A percentile compares a stretch with the other conserved stretches of the same genome.
Conservation (phyloP, 92 coral and sea anemone species). For the Diadumene lineata region DNA sequence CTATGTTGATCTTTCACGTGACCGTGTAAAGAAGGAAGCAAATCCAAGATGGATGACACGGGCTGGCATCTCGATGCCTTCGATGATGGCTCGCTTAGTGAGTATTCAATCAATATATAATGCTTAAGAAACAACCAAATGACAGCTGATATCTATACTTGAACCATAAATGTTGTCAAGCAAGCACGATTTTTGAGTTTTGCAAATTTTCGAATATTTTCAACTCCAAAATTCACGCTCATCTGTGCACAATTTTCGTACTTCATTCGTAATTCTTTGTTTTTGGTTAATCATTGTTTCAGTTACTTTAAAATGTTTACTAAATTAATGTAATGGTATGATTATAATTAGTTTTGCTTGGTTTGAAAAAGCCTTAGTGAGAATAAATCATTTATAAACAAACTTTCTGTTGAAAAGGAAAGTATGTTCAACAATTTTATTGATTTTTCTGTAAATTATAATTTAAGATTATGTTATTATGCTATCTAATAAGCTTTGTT, state of each 20-base stretch:
- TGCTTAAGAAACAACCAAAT: background rate
- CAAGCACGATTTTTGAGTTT: background rate
- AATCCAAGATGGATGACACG: slow-evolving; percentile 87
- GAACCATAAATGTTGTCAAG: background rate
- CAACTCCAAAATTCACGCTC: no score
- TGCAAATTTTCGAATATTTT: background rate
- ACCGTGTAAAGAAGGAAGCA: slow-evolving; percentile 19
- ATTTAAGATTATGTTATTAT: no score
- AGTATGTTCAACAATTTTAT: no score
- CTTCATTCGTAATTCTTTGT: no score
- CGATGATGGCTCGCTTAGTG: slow-evolving; percentile 95
- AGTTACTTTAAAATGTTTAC: no score
- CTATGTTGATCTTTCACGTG: slow-evolving; percentile 22
- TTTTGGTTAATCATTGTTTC: no score
- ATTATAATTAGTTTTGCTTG: no score
- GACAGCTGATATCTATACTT: background rate
- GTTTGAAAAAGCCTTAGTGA: no score
- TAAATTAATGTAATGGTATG: no score
- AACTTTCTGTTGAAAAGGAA: no score
- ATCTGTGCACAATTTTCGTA: no score
- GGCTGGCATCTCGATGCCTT: slow-evolving; percentile 94
- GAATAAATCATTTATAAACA: no score
- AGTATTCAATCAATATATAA: slow-evolving; percentile 26
- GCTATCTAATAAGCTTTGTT: background rate
- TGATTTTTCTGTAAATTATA: background rate